Percentiles rank a stretch among this genome's conserved stretches.
Conservation (phyloP, 2,888 invertebrate genomes). For the Eristalinus aeneus region DNA sequence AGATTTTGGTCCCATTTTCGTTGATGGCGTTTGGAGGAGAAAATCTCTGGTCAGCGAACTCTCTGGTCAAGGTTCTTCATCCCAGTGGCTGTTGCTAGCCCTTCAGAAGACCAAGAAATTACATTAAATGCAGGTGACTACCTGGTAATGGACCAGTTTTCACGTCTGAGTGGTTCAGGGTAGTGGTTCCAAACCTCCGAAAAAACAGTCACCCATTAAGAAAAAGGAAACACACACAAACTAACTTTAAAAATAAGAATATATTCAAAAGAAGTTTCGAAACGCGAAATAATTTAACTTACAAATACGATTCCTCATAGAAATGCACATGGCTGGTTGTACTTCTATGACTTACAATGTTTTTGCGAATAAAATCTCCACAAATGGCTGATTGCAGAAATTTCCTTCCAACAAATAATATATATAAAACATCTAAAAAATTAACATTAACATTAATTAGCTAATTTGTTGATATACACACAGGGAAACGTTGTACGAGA, state of each 20-base stretch:
- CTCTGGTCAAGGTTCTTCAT: too few species aligned
- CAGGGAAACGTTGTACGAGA: conserved; percentile 48
- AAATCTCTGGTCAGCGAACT: too few species aligned
- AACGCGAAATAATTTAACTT: not conserved
- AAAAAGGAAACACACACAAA: not conserved
- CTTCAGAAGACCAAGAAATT: too few species aligned
- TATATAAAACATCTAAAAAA: not conserved
- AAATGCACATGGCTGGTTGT: conserved; percentile 61
- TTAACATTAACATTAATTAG: not conserved
- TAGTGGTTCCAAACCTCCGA: too few species aligned
- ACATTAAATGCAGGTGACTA: too few species aligned
- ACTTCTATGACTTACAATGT: conserved; percentile 35
- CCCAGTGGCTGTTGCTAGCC: too few species aligned
- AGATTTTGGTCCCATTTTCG: too few species aligned
- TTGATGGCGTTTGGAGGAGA: too few species aligned
- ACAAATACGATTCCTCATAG: conserved; percentile 18
- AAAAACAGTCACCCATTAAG: not conserved
- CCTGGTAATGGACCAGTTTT: too few species aligned
- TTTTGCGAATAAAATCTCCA: conserved; percentile 26
- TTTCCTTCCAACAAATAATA: not conserved
- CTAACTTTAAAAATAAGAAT: not conserved
- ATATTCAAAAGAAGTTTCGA: conserved; percentile 23
- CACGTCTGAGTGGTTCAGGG: too few species aligned
- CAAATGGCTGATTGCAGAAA: conserved; percentile 62
- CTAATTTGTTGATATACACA: conserved; percentile 2